Conservation (phyloP, 2,888 invertebrate genomes). For the Tetropium fuscum region DNA sequence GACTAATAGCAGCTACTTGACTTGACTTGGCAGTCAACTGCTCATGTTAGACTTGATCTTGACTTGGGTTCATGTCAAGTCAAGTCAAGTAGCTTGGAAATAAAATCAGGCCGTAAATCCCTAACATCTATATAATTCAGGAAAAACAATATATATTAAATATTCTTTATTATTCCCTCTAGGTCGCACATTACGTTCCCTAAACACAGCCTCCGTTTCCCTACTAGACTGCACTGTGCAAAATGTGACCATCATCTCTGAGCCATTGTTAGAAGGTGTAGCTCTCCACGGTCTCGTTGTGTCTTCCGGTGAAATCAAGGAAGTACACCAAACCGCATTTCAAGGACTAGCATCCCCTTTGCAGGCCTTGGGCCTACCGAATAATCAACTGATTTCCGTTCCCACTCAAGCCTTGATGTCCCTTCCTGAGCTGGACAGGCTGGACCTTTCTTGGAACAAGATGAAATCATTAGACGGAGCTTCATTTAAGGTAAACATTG, state of each 20-base stretch:
- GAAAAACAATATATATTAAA: too few relatives aligned
- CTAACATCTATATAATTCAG: too few relatives aligned
- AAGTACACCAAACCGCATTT: slow-evolving; percentile 82
- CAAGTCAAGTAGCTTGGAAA: too few relatives aligned
- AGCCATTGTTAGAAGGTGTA: slow-evolving; percentile 77
- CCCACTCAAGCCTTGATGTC: slow-evolving; percentile 79
- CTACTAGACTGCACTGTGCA: slow-evolving; percentile 83
- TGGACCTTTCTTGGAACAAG: slow-evolving; percentile 85
- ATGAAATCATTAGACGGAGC: slow-evolving; percentile 76
- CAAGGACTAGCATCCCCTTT: slow-evolving; percentile 78
- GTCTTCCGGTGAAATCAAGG: slow-evolving; percentile 81
- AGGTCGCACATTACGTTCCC: slow-evolving; percentile 71
- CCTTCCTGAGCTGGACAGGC: slow-evolving; percentile 78
- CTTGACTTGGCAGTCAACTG: too few relatives aligned
- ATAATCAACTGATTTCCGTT: slow-evolving; percentile 81
- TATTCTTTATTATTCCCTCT: too few relatives aligned
- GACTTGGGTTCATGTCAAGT: too few relatives aligned
- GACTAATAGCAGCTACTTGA: too few relatives aligned
- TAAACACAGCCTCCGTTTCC: slow-evolving; percentile 76
- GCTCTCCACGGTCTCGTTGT: slow-evolving; percentile 86
- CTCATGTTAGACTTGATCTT: too few relatives aligned
- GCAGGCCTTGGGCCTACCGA: slow-evolving; percentile 86
- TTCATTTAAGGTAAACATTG: slow-evolving; percentile 75
- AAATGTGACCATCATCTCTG: slow-evolving; percentile 78
- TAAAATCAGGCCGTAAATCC: too few relatives aligned